Evolutionary conservation across 2,888 invertebrate species (phyloP).

Genomic region (Drosophila mayaguana): DNA sequence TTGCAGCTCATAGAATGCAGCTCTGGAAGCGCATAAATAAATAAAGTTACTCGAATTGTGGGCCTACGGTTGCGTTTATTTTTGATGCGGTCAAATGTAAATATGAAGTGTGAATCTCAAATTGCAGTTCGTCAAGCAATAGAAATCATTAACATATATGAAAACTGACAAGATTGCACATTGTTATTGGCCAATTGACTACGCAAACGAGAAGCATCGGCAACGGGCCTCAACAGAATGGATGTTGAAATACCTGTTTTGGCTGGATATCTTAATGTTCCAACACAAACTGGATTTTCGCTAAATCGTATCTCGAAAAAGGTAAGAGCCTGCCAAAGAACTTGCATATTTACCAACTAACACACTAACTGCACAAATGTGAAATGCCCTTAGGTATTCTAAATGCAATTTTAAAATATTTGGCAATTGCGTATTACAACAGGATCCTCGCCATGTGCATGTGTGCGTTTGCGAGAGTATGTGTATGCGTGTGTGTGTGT

Average conservation of each 20-base stretch:
- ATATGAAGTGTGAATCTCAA: conserved; percentile 63
- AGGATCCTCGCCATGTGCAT: conserved; percentile 40
- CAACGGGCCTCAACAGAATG: conserved; percentile 86
- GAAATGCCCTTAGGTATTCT: conserved; percentile 16
- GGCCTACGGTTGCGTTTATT: conserved; percentile 56
- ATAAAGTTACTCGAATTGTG: conserved; percentile 61
- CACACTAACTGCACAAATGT: conserved; percentile 13
- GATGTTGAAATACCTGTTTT: conserved; percentile 91
- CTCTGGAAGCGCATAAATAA: conserved; percentile 69
- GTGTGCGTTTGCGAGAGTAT: conserved; percentile 14
- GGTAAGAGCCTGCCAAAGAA: conserved; percentile 84
- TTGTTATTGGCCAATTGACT: conserved; percentile 35
- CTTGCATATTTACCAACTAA: conserved; percentile 20
- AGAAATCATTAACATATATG: conserved; percentile 31
- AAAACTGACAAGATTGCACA: conserved; percentile 40
- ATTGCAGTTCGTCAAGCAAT: conserved; percentile 37
- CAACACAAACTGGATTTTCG: conserved; percentile 89
- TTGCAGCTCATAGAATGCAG: conserved; percentile 44
- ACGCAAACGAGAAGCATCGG: conserved; percentile 48
- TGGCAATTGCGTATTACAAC: conserved; percentile 54
- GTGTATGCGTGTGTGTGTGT: conserved; percentile 7
- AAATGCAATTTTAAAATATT: conserved; percentile 8
- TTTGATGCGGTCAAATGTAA: conserved; percentile 63
- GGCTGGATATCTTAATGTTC: conserved; percentile 91
- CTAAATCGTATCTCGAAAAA: conserved; percentile 92